Percentiles rank a stretch among this genome's conserved stretches.
Evolutionary conservation across 1,140 invertebrate species (phyloP).

Genomic region (Macrobrachium rosenbergii): DNA sequence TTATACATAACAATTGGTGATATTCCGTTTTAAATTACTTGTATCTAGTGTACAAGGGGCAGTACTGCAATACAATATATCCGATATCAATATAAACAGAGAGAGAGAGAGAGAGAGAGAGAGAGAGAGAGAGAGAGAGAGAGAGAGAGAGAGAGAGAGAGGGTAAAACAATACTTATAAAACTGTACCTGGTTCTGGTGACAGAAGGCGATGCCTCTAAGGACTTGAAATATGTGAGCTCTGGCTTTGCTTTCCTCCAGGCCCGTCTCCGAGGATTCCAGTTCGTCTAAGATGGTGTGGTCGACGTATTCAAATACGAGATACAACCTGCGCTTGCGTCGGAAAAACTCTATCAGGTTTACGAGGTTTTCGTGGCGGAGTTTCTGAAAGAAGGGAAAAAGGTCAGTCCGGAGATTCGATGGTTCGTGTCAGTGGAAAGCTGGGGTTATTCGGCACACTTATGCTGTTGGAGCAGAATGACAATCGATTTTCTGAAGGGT

Average conservation of each 20-base stretch:
- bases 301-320: conserved; percentile 91
- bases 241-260: conserved; percentile 80
- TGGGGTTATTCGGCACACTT: too few relatives aligned
- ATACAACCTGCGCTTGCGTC: conserved; percentile 84
- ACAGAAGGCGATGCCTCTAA: conserved; percentile 88
- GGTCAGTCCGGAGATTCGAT: not conserved
- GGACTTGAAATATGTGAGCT: conserved; percentile 85
- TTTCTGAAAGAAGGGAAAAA: conserved; percentile 75
- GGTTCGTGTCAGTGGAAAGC: not conserved
- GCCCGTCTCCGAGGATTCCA: conserved; percentile 77
- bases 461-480: too few relatives aligned
- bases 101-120: not conserved
- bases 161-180: too few relatives aligned
- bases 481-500: too few relatives aligned
- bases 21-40: too few relatives aligned
- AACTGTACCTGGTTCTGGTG: conserved; percentile 84
- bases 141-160: not conserved
- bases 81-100: too few relatives aligned
- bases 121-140: not conserved
- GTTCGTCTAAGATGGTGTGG: conserved; percentile 86
- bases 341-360: conserved; percentile 90
- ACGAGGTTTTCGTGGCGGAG: conserved; percentile 90
- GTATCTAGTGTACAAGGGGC: too few relatives aligned
- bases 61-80: too few relatives aligned
- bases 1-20: too few relatives aligned